phyloP scores from a whole-genome alignment of 2,888 invertebrate genomes.

The Smittia aterrima region DNA sequence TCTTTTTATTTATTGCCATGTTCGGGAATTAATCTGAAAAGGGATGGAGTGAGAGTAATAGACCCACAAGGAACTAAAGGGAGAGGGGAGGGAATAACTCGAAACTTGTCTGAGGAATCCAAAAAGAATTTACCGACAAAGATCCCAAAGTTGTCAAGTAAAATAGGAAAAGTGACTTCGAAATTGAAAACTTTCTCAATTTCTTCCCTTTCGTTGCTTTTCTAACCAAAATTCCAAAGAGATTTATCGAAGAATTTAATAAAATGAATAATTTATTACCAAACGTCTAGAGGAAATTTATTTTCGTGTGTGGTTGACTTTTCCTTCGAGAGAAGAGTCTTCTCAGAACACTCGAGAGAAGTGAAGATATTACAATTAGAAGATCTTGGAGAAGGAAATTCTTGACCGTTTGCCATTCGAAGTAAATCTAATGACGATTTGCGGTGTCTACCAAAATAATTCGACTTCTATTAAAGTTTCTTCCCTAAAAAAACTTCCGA shows the following conservation, averaged over 20 bases:
- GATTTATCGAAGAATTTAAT: conserved; percentile 30
- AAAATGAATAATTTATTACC: conserved; percentile 31
- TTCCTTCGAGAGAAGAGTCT: too few relatives aligned
- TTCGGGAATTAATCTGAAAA: not conserved
- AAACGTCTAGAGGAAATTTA: conserved; percentile 12
- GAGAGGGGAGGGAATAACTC: not conserved
- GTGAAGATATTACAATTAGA: conserved; percentile 25
- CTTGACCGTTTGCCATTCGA: conserved; percentile 1
- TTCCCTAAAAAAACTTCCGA: not conserved
- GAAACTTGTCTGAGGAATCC: not conserved
- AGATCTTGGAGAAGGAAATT: not conserved
- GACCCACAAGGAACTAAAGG: not conserved
- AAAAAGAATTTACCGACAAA: not conserved
- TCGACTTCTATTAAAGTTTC: not conserved
- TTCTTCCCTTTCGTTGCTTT: not conserved
- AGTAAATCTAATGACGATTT: conserved; percentile 14
- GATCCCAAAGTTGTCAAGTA: conserved; percentile 14
- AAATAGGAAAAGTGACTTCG: not conserved
- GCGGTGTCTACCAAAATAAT: not conserved
- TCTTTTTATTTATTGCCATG: conserved; percentile 10
- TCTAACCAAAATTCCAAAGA: conserved; percentile 5
- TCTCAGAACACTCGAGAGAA: too few relatives aligned
- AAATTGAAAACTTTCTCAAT: not conserved
- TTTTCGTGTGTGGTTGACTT: not conserved
- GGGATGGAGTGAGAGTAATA: not conserved